Evolutionary conservation across 37 sponge, comb jelly and placozoan species (phyloP).

Genomic region (Beroe ovata): DNA sequence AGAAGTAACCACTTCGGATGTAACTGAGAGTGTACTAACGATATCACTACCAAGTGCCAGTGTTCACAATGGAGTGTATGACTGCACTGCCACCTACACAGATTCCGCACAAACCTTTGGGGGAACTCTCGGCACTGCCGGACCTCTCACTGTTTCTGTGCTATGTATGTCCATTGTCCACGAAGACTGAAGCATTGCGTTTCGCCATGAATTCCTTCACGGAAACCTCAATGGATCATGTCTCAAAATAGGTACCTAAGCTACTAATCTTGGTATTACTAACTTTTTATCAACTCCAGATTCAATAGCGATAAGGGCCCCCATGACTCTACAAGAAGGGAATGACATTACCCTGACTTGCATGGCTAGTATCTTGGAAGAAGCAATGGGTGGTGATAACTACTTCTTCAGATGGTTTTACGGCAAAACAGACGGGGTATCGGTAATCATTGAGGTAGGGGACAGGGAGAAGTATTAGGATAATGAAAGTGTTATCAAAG

Average conservation of each 20-base stretch:
- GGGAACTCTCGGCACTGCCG: neutral
- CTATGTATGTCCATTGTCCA: constrained; percentile 14
- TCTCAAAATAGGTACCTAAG: no score
- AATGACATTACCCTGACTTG: constrained; percentile 10
- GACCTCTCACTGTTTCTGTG: neutral
- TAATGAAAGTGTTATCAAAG: no score
- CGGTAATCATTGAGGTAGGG: neutral
- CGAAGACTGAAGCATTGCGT: no score
- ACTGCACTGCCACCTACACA: constrained; percentile 39
- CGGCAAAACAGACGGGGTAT: neutral
- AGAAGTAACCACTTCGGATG: neutral
- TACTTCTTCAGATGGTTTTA: neutral
- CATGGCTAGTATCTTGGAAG: neutral
- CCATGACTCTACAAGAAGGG: neutral
- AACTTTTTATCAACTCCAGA: neutral
- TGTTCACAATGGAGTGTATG: constrained; percentile 24
- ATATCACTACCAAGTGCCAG: constrained; percentile 24
- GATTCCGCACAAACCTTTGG: neutral
- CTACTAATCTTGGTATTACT: no score
- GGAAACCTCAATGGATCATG: no score
- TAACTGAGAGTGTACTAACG: neutral
- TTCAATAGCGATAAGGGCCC: neutral
- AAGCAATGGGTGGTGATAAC: neutral
- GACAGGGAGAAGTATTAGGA: neutral
- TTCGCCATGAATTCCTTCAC: no score